Percentiles rank a stretch among this genome's conserved stretches.
Evolutionary conservation across 2,797 vertebrate species (phyloP).

Genomic region (Pampus argenteus): DNA sequence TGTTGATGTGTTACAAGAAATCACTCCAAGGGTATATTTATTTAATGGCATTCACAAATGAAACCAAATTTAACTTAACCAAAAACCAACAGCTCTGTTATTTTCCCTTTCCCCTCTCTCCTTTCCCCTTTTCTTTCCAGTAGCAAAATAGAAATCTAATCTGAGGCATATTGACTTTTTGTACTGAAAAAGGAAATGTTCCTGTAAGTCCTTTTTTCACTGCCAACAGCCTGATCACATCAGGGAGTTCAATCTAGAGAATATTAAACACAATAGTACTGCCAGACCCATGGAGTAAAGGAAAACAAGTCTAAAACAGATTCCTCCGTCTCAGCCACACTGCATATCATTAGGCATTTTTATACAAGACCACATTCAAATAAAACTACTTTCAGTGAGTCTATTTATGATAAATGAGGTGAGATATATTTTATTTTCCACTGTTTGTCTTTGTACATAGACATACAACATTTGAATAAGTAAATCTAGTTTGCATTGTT

Average conservation of each 20-base stretch:
- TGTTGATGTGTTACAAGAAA: not conserved
- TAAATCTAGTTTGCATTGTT: conserved; percentile 34
- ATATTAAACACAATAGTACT: conserved; percentile 61
- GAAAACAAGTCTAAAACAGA: conserved; percentile 43
- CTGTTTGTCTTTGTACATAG: conserved; percentile 41
- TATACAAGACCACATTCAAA: conserved; percentile 48
- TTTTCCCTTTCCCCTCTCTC: not conserved
- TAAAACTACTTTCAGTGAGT: conserved; percentile 14
- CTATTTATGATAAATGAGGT: conserved; percentile 53
- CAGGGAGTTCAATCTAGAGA: conserved; percentile 44
- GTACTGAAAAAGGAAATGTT: conserved; percentile 59
- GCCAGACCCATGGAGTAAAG: conserved; percentile 53
- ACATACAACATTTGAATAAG: conserved; percentile 27
- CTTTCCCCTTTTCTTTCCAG: conserved; percentile 12
- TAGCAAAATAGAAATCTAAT: conserved; percentile 46
- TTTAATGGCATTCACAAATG: not conserved
- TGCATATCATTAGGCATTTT: conserved; percentile 39
- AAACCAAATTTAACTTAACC: not conserved
- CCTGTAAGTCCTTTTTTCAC: conserved; percentile 49
- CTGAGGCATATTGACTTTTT: conserved; percentile 52
- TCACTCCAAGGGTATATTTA: not conserved
- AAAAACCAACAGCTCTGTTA: conserved; percentile 2
- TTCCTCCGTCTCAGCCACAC: conserved; percentile 22
- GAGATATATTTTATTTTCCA: conserved; percentile 46
- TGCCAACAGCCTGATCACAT: conserved; percentile 49